Evolutionary conservation across 2,113 vertebrate species (phyloP).

Genomic region (Montifringilla adamsi): DNA sequence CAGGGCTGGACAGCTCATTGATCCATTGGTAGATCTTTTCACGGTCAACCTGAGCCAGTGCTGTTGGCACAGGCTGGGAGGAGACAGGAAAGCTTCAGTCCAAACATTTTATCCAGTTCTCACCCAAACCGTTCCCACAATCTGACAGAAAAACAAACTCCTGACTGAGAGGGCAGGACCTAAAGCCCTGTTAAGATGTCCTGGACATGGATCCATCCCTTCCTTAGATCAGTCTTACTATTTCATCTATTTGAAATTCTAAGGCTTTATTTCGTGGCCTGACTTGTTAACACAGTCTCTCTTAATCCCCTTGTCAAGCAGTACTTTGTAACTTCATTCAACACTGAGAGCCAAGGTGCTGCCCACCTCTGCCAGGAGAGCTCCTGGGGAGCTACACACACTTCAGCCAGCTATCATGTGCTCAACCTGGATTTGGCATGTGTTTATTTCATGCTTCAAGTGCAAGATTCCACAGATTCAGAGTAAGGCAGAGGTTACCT

Average conservation of each 20-base stretch:
- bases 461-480: neutral
- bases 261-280: neutral
- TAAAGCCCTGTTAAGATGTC: neutral
- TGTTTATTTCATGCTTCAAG: neutral
- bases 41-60: constrained; percentile 93
- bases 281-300: neutral
- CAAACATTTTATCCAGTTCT: neutral
- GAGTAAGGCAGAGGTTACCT: neutral
- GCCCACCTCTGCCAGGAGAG: neutral
- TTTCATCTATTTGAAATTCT: neutral
- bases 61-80: constrained; percentile 89
- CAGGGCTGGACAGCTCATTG: constrained; percentile 95
- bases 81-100: constrained; percentile 23
- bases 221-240: neutral
- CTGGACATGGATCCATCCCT: neutral
- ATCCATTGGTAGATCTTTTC: constrained; percentile 99
- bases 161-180: neutral
- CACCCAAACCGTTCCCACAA: neutral
- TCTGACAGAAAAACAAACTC: neutral
- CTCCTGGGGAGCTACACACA: neutral
- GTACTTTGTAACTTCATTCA: neutral
- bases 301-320: neutral
- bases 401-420: neutral
- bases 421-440: neutral
- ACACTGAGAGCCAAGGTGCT: neutral